phyloP scores from a whole-genome alignment of 2,888 invertebrate genomes.

The Ptychoptera albimana region DNA sequence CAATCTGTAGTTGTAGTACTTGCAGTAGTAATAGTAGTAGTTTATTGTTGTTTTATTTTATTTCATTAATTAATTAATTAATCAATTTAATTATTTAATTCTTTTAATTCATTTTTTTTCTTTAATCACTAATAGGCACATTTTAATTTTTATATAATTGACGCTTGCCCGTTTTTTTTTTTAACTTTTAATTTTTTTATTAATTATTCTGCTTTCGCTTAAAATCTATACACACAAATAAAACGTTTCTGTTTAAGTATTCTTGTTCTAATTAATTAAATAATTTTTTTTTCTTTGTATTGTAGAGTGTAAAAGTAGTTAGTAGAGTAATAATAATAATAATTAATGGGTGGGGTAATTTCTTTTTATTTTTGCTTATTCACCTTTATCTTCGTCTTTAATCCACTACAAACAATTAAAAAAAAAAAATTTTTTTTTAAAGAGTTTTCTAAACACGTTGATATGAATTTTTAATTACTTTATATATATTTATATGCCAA shows the following conservation, averaged over 20 bases:
- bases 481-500: no score
- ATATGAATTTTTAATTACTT: no score
- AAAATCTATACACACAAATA: background rate
- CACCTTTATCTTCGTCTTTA: no score
- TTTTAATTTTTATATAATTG: slow-evolving; percentile 2
- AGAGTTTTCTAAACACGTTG: no score
- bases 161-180: slow-evolving; percentile 1
- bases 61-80: background rate
- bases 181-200: slow-evolving; percentile 1
- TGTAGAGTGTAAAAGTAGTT: background rate
- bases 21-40: no score
- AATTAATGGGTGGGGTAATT: background rate
- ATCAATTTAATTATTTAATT: background rate
- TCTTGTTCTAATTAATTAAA: background rate
- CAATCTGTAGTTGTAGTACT: no score
- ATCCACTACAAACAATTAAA: no score
- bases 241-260: background rate
- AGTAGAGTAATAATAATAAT: background rate
- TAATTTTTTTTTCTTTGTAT: background rate
- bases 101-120: background rate
- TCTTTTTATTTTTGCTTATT: background rate
- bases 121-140: slow-evolving; percentile 4
- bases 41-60: background rate
- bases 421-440: no score
- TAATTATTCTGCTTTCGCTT: slow-evolving; percentile 1